Evolutionary conservation across 2,113 vertebrate species (phyloP).

Genomic region (Trochalopteron elliotii): DNA sequence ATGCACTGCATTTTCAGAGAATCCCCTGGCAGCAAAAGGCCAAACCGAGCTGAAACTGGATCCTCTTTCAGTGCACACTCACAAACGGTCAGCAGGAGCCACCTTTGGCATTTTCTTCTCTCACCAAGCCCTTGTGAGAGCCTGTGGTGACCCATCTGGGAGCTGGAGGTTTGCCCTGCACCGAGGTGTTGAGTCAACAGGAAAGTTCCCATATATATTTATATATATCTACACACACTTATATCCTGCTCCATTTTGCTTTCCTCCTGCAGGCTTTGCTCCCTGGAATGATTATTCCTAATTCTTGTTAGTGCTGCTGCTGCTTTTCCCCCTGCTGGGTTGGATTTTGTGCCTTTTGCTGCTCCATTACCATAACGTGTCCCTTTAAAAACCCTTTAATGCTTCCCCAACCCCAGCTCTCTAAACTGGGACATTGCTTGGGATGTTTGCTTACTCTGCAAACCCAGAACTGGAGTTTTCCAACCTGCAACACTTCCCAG

Average conservation of each 20-base stretch:
- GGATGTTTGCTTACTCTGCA: background rate
- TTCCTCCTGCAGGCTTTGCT: background rate
- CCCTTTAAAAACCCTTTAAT: background rate
- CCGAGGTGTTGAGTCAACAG: background rate
- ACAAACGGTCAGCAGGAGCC: background rate
- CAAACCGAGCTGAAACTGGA: background rate
- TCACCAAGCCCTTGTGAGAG: background rate
- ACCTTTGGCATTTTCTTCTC: background rate
- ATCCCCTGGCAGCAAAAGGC: background rate
- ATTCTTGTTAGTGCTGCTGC: background rate
- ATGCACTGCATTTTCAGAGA: background rate
- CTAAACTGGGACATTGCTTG: background rate
- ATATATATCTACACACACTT: background rate
- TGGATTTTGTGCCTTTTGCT: background rate
- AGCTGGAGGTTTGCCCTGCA: background rate
- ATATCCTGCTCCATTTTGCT: background rate
- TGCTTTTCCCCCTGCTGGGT: background rate
- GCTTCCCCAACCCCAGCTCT: background rate
- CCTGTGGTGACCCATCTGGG: conserved; percentile 28
- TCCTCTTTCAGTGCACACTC: background rate
- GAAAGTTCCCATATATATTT: background rate
- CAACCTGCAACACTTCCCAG: background rate
- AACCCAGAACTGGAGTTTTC: background rate
- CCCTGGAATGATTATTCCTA: background rate
- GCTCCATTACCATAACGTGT: background rate